phyloP scores from a whole-genome alignment of 53 echinoderm and acorn worm genomes.

The Echinarachnius parma region DNA sequence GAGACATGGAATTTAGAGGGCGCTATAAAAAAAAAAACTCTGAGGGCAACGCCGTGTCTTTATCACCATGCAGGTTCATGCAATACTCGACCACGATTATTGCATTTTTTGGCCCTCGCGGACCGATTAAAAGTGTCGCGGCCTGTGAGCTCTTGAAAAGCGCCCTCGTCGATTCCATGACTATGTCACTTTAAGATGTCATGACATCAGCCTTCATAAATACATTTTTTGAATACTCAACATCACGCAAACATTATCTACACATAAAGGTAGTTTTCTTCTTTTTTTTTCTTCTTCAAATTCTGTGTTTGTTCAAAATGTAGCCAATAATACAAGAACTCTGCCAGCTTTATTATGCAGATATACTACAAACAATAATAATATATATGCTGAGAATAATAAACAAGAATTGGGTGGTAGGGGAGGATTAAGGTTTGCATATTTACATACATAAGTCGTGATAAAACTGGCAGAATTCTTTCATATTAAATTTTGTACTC shows the following conservation, averaged over 20 bases:
- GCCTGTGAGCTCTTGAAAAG: neutral
- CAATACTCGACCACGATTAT: neutral
- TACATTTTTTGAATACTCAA: constrained; percentile 18
- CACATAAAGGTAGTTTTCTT: neutral
- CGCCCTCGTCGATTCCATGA: no score
- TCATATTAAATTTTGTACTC: neutral
- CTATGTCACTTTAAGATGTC: no score
- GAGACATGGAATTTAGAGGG: neutral
- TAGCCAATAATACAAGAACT: constrained; percentile 35
- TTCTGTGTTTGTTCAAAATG: neutral
- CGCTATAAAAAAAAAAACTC: neutral
- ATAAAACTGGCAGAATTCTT: constrained; percentile 32
- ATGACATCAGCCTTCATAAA: constrained; percentile 39
- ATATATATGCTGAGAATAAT: constrained; percentile 2
- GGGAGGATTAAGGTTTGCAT: constrained; percentile 4
- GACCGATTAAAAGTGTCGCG: no score
- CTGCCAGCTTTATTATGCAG: constrained; percentile 22
- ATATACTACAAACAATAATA: no score
- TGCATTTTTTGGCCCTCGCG: no score
- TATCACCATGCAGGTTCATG: neutral
- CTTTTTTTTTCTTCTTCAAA: constrained; percentile 17
- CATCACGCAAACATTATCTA: neutral
- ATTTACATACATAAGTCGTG: constrained; percentile 1
- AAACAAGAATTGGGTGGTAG: constrained; percentile 1
- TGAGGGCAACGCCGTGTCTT: neutral